phyloP scores from a whole-genome alignment of 2,797 vertebrate genomes.

The Sebastes minor region DNA sequence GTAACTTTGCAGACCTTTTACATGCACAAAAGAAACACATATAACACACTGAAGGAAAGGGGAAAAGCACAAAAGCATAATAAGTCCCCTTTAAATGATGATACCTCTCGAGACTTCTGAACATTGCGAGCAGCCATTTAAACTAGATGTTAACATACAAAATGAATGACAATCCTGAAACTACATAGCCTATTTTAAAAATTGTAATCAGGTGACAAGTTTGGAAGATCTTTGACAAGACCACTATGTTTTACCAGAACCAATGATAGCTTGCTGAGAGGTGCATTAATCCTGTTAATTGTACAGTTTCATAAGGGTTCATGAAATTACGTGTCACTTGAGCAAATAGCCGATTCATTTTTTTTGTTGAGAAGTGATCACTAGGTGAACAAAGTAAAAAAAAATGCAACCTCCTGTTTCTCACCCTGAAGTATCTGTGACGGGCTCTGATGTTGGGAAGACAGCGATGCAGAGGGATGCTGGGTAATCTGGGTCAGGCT shows the following conservation, averaged over 20 bases:
- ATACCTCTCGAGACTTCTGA: background rate
- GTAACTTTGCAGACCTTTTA: too few species aligned
- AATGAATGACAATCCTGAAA: background rate
- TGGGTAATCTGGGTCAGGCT: slow-evolving; percentile 15
- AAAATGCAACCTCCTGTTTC: background rate
- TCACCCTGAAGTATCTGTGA: slow-evolving; percentile 71
- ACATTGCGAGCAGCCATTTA: background rate
- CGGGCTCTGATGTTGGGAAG: slow-evolving; percentile 46
- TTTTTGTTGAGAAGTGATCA: background rate
- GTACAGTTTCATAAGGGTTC: background rate
- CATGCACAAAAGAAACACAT: too few species aligned
- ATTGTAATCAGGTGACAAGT: background rate
- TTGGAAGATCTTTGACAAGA: too few species aligned
- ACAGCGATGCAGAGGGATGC: slow-evolving; percentile 2
- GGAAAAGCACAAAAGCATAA: too few species aligned
- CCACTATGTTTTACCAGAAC: too few species aligned
- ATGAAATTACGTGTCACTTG: too few species aligned
- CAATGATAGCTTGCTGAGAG: background rate
- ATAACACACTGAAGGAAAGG: too few species aligned
- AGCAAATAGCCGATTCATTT: background rate
- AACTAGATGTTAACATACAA: background rate
- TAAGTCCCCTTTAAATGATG: too few species aligned
- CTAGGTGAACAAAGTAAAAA: background rate
- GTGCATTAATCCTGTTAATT: background rate
- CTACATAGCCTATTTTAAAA: background rate